Percentiles rank a stretch among this genome's conserved stretches.
Conservation (phyloP, 2,113 vertebrate species). For the Pygoscelis adeliae region DNA sequence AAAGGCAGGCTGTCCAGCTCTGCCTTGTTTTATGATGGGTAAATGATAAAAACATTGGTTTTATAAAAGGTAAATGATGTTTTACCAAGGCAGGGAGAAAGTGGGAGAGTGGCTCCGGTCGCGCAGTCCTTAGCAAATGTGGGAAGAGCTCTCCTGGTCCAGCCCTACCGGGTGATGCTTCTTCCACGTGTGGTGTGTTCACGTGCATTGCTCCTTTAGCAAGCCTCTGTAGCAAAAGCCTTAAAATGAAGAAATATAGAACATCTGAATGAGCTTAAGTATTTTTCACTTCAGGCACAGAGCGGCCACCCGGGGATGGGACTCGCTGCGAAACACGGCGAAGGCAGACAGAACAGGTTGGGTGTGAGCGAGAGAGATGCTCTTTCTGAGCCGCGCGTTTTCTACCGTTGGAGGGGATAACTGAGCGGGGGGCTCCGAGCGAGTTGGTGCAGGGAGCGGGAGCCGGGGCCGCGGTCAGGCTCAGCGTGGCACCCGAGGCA, state of each 20-base stretch:
- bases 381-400: accelerated
- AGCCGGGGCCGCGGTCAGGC: background rate
- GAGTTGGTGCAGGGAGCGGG: no score
- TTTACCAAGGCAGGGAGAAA: background rate
- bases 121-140: accelerated
- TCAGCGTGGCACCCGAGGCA: background rate
- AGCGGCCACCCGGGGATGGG: background rate
- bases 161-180: background rate
- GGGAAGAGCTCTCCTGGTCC: background rate
- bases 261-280: background rate
- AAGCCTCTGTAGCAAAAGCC: background rate
- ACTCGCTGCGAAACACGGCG: accelerated
- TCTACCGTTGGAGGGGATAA: accelerated
- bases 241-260: background rate
- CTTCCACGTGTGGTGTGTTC: accelerated
- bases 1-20: background rate
- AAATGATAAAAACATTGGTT: background rate
- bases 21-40: background rate
- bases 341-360: background rate
- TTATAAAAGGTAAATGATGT: background rate
- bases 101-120: accelerated
- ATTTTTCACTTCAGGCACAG: background rate
- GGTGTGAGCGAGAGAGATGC: background rate
- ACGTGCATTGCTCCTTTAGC: background rate
- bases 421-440: accelerated